A percentile compares a stretch with the other conserved stretches of the same genome.
phyloP scores from a whole-genome alignment of 2,113 vertebrate species.

The Tichodroma muraria region DNA sequence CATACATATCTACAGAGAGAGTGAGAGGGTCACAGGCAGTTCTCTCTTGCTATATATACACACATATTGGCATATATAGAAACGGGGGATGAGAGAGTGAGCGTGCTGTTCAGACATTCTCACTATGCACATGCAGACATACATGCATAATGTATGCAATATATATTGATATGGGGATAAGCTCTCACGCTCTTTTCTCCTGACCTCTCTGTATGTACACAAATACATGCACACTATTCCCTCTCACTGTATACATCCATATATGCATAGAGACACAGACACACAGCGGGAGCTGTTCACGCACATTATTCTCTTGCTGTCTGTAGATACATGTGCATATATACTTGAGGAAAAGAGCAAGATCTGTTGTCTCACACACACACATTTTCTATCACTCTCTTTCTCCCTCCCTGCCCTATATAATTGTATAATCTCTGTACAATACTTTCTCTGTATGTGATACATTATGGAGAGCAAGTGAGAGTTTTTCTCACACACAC shows the following conservation, averaged over 20 bases:
- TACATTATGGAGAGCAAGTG: neutral
- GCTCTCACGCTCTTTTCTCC: neutral
- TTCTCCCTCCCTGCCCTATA: neutral
- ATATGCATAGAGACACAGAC: no score
- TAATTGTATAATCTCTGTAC: neutral
- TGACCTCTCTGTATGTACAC: neutral
- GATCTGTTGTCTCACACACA: neutral
- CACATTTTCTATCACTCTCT: neutral
- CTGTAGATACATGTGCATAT: neutral
- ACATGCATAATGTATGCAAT: neutral
- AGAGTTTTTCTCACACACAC: neutral
- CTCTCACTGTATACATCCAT: neutral
- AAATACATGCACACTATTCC: neutral
- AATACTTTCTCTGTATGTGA: neutral
- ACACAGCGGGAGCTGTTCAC: neutral
- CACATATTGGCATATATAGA: neutral
- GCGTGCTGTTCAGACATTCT: neutral
- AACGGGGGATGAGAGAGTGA: neutral
- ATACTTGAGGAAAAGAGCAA: neutral
- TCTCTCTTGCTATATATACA: neutral
- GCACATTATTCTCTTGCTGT: no score
- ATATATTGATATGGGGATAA: neutral
- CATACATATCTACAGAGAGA: neutral
- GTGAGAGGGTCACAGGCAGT: neutral
- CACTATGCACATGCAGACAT: fast-evolving